phyloP scores from a whole-genome alignment of 1,140 invertebrate species.

The Euschistus heros region DNA sequence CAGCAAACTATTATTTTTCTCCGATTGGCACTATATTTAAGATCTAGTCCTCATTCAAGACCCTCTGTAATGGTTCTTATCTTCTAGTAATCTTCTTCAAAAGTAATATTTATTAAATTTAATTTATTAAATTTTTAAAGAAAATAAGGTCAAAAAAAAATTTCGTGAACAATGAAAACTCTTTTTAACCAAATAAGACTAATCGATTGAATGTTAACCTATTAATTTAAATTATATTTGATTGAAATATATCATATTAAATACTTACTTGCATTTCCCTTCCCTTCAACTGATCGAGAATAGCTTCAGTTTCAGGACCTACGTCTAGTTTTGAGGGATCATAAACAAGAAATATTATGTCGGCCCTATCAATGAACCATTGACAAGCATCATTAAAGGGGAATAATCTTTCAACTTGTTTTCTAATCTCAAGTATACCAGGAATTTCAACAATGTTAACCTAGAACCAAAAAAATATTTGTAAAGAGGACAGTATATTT shows the following conservation, averaged over 20 bases:
- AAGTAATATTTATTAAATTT: too few species aligned
- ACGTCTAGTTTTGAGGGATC: slow-evolving; percentile 92
- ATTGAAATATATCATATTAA: neutral
- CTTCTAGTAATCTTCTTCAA: too few species aligned
- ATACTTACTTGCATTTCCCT: slow-evolving; percentile 67
- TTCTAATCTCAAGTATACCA: slow-evolving; percentile 85
- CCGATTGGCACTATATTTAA: too few species aligned
- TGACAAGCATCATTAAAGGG: slow-evolving; percentile 92
- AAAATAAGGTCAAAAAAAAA: too few species aligned
- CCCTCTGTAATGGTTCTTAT: too few species aligned
- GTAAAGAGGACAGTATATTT: neutral
- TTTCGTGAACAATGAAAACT: too few species aligned
- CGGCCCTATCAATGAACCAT: slow-evolving; percentile 92
- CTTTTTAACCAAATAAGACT: too few species aligned
- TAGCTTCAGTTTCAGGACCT: slow-evolving; percentile 85
- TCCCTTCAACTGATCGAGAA: slow-evolving; percentile 85
- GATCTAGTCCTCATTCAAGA: too few species aligned
- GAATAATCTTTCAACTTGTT: slow-evolving; percentile 84
- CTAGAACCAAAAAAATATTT: slow-evolving; percentile 39
- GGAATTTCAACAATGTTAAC: slow-evolving; percentile 94
- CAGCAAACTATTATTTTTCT: too few species aligned
- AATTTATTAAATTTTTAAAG: too few species aligned
- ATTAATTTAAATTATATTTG: too few species aligned
- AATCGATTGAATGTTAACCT: too few species aligned
- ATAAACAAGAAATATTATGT: slow-evolving; percentile 89